A percentile compares a stretch with the other conserved stretches of the same genome.
Conservation (phyloP, 92 coral and sea anemone genomes). For the Zoanthus solanderi region DNA sequence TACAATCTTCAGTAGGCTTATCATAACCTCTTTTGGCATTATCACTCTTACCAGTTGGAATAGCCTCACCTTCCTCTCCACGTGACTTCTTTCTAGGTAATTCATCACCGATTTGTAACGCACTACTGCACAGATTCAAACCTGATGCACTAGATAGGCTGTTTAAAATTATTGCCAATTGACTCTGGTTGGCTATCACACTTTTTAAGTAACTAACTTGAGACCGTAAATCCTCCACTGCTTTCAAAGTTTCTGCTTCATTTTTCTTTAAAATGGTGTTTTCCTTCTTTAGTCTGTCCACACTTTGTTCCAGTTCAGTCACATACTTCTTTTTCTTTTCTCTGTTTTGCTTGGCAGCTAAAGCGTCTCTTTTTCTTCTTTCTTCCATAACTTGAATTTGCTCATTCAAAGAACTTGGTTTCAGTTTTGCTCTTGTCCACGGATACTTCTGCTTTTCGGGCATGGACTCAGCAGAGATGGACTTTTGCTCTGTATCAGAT, state of each 20-base stretch:
- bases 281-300: slow-evolving; percentile 54
- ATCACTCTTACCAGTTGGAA: slow-evolving; percentile 8
- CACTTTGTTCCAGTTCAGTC: slow-evolving; percentile 64
- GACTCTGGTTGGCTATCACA: slow-evolving; percentile 83
- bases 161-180: slow-evolving; percentile 76
- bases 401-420: slow-evolving; percentile 19
- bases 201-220: slow-evolving; percentile 84
- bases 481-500: not conserved
- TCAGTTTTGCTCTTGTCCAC: not conserved
- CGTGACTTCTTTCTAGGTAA: slow-evolving; percentile 48
- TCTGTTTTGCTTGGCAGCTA: slow-evolving; percentile 67
- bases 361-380: slow-evolving; percentile 54
- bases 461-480: not conserved
- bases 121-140: slow-evolving; percentile 62
- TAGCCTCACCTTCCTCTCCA: slow-evolving; percentile 25
- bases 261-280: slow-evolving; percentile 62
- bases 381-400: slow-evolving; percentile 24
- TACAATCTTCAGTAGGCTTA: slow-evolving; percentile 36
- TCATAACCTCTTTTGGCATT: slow-evolving; percentile 24
- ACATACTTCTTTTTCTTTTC: slow-evolving; percentile 76
- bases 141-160: slow-evolving; percentile 73
- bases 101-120: slow-evolving; percentile 47
- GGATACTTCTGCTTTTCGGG: slow-evolving; percentile 1
- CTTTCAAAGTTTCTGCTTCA: slow-evolving; percentile 44
- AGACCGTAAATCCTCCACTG: slow-evolving; percentile 55